Percentiles rank a stretch among this genome's conserved stretches.
Conservation (phyloP, 30 jellyfish, hydroid and myxozoan genomes). For the Pseudorhiza aurosa region DNA sequence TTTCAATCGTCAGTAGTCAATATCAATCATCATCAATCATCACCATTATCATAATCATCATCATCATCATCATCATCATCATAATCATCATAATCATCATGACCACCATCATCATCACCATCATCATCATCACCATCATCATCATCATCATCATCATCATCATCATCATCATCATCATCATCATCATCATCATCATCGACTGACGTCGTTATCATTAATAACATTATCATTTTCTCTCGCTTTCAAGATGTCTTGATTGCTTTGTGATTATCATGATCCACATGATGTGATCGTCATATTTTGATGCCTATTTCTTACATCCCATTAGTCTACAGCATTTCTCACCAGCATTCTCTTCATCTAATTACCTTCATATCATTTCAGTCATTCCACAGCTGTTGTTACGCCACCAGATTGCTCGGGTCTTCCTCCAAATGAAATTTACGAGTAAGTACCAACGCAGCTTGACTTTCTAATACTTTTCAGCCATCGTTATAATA, state of each 20-base stretch:
- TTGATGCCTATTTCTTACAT: too few species aligned
- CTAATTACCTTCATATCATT: neutral
- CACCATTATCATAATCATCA: neutral
- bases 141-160: neutral
- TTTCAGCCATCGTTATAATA: too few species aligned
- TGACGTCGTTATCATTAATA: neutral
- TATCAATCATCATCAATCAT: too few species aligned
- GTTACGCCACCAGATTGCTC: constrained; percentile 89
- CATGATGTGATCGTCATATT: too few species aligned
- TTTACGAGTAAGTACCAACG: constrained; percentile 81
- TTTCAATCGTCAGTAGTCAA: too few species aligned
- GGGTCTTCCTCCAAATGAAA: constrained; percentile 85
- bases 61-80: neutral
- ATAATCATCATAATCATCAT: neutral
- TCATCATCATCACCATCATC: neutral
- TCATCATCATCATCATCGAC: neutral
- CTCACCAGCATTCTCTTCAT: too few species aligned
- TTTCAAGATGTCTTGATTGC: too few species aligned
- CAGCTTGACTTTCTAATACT: too few species aligned
- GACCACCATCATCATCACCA: neutral
- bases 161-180: neutral
- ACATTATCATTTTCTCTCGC: too few species aligned
- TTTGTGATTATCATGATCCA: too few species aligned
- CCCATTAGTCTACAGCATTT: too few species aligned
- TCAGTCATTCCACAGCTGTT: constrained; percentile 86